A percentile compares a stretch with the other conserved stretches of the same genome.
Conservation (phyloP, 2,113 vertebrate genomes). For the Zosterops pallidus region DNA sequence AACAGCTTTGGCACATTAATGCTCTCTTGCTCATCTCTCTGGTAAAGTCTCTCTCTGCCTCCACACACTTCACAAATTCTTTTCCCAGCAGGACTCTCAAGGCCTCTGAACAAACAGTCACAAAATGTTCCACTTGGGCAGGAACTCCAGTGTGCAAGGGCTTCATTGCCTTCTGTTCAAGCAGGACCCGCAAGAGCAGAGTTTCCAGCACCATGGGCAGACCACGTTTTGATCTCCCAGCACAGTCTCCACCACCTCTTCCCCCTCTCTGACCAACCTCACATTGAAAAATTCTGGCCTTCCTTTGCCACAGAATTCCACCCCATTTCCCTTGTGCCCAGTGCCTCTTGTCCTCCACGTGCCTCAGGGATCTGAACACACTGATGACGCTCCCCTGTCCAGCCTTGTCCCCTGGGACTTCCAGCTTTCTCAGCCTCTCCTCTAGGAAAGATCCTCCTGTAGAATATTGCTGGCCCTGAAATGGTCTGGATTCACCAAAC, state of each 20-base stretch:
- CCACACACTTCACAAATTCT: background rate
- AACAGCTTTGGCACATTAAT: background rate
- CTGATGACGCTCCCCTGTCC: too few relatives aligned
- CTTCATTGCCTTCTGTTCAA: too few relatives aligned
- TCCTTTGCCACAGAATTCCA: background rate
- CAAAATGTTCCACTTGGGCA: too few relatives aligned
- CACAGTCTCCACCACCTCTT: background rate
- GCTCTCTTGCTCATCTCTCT: background rate
- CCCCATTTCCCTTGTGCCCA: background rate
- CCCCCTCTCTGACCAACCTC: too few relatives aligned
- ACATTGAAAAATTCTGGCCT: background rate
- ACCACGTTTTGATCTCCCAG: background rate
- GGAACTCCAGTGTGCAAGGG: background rate
- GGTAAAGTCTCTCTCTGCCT: too few relatives aligned
- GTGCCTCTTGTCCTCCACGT: rapidly evolving
- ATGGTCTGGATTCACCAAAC: background rate
- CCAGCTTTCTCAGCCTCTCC: too few relatives aligned
- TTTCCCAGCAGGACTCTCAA: background rate
- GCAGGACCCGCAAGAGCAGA: rapidly evolving
- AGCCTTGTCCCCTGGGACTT: too few relatives aligned
- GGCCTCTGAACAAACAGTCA: background rate
- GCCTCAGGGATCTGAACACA: background rate
- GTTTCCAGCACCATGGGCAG: background rate
- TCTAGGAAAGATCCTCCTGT: background rate
- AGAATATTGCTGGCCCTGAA: background rate